Percentiles rank a stretch among this genome's conserved stretches.
Evolutionary conservation across 2,113 vertebrate species (phyloP).

Genomic region (Mirza zaza): DNA sequence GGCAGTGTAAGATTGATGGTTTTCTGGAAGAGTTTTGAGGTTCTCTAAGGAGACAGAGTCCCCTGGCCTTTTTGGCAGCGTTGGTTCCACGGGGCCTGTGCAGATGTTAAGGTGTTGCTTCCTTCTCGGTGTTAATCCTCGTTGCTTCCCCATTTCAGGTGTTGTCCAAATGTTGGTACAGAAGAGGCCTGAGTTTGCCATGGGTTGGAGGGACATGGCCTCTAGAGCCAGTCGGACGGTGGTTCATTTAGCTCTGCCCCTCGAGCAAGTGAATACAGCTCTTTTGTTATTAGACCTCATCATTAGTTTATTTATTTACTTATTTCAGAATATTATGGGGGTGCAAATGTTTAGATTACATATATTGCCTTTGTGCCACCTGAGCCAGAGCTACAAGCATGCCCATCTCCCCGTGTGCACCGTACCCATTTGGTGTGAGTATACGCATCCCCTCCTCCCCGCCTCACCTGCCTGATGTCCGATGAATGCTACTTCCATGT

Average conservation of each 20-base stretch:
- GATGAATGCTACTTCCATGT: too few species aligned
- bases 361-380: too few species aligned
- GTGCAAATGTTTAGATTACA: too few species aligned
- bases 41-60: not conserved
- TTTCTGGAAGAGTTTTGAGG: constrained; percentile 33
- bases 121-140: not conserved
- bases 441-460: too few species aligned
- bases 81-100: not conserved
- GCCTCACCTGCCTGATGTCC: too few species aligned
- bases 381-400: too few species aligned
- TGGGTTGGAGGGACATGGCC: not conserved
- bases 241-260: not conserved
- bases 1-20: not conserved
- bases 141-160: not conserved
- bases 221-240: not conserved
- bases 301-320: too few species aligned
- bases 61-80: not conserved
- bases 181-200: not conserved
- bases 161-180: not conserved
- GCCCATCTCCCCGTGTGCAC: too few species aligned
- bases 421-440: too few species aligned
- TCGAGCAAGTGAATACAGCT: not conserved
- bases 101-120: not conserved
- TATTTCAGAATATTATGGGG: too few species aligned
- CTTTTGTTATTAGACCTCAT: too few species aligned